Percentiles rank a stretch among this genome's conserved stretches.
phyloP scores from a whole-genome alignment of 2,113 vertebrate genomes.

The Rhombomys opimus region DNA sequence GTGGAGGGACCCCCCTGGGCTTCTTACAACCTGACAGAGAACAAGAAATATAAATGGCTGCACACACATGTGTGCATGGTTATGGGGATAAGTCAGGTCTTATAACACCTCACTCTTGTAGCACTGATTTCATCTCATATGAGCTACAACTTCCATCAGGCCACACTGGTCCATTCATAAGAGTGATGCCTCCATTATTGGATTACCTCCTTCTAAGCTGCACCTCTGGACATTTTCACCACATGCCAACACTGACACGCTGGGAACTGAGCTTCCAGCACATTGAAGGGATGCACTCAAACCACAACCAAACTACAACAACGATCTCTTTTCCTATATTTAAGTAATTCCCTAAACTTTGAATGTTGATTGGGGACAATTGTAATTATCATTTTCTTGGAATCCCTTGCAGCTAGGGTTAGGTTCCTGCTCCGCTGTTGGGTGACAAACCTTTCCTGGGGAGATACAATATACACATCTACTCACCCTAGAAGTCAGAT shows the following conservation, averaged over 20 bases:
- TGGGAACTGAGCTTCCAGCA: not conserved
- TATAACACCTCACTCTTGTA: not conserved
- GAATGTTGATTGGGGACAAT: not conserved
- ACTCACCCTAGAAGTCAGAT: not conserved
- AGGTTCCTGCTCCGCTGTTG: not conserved
- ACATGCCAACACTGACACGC: not conserved
- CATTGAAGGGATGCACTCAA: not conserved
- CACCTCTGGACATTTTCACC: not conserved
- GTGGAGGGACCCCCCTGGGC: not conserved
- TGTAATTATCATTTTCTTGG: not conserved
- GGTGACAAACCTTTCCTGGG: not conserved
- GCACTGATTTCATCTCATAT: not conserved
- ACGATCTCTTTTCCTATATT: not conserved
- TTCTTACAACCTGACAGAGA: not conserved
- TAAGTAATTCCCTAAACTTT: not conserved
- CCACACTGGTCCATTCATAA: not conserved
- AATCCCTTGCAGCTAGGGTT: not conserved
- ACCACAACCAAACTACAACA: not conserved
- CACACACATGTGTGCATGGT: not conserved
- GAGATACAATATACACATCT: not conserved
- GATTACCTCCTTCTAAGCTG: not conserved
- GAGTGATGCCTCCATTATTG: not conserved
- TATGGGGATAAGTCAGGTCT: not conserved
- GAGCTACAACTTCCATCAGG: not conserved
- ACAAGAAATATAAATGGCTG: not conserved